A percentile compares a stretch with the other conserved stretches of the same genome.
These are phyloP conservation scores for Polydesmus complanatus DNA, from an alignment of 2,888 invertebrate genomes.

Conservation along the genomic window DNA sequence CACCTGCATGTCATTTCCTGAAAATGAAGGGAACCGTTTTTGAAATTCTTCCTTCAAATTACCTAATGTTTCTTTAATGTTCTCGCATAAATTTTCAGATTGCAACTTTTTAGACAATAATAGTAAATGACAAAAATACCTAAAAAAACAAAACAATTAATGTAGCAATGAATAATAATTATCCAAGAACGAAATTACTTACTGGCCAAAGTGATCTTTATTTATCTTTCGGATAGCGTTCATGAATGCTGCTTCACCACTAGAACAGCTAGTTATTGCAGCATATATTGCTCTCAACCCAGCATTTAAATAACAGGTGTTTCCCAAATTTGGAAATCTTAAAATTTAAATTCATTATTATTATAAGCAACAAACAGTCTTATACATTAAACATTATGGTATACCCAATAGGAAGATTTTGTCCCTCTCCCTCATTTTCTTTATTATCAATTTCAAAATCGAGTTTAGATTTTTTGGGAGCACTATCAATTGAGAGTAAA, in stretches of 20 bases:
- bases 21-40: too few relatives aligned
- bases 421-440: not conserved
- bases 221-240: not conserved
- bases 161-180: not conserved
- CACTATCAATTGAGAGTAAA: not conserved
- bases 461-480: not conserved
- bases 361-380: not conserved
- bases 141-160: not conserved
- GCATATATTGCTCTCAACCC: not conserved
- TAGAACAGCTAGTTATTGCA: not conserved
- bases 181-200: not conserved
- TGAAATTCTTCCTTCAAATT: not conserved
- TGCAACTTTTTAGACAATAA: not conserved
- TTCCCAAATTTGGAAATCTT: conserved; percentile 6
- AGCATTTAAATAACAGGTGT: conserved; percentile 11
- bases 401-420: not conserved
- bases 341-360: not conserved
- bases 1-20: conserved; percentile 7
- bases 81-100: not conserved
- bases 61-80: conserved; percentile 2
- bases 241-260: not conserved
- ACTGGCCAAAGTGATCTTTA: too few relatives aligned
- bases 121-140: not conserved
- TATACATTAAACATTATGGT: not conserved
- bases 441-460: not conserved